Base-by-base conservation (phyloP, 2,888 invertebrate species). In the Sinodicranocentrus sp. region DNA sequence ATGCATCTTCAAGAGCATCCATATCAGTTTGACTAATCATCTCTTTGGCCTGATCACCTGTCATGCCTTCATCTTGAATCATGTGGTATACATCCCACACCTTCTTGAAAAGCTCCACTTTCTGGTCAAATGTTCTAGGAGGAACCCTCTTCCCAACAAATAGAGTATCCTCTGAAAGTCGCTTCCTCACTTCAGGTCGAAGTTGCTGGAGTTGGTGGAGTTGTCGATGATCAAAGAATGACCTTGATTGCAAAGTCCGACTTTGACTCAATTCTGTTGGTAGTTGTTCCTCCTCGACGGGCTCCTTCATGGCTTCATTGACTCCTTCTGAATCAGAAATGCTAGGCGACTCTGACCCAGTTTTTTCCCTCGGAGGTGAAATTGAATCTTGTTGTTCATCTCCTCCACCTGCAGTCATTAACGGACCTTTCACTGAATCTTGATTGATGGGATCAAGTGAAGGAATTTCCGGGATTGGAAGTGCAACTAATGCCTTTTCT, bases 71-170 rank as follows among this genome's bases (percentile, higher is more conserved):
- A n/a, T 71, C 79, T 15, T 84, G 75, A 44, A 84, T 68, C 59
- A 71, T 54, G 23, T 65, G 33, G 54, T 84, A 78, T 8, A 83
- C 83, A 33, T 83, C 83, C 77, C 77, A 77, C 2, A 84, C 78
- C 26, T 78, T 84, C 57, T 78, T 84, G 26, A 84, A 71, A 0
- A 84, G 78, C 17, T 84, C 84, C 15, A 84, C 68, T 25, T 78
- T 84, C 17, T 84, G 78, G 17, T 84, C 72, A 61, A 73, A 78
- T 17, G 43, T 65, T 54, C 84, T 25, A 1, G 71, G 52, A 1
- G 84, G 73, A 19, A 67, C 54, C 3, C 67, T 39, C 48, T 59
- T 71, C 15, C 84, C 84, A 23, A 84, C 78, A 28, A 33, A 84
- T 2, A 78, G 33, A 0, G 84, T 72, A 28, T 84, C 84, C 8